Evolutionary conservation across 2,888 invertebrate genomes (phyloP).

Genomic region (Drosophila gaucha): DNA sequence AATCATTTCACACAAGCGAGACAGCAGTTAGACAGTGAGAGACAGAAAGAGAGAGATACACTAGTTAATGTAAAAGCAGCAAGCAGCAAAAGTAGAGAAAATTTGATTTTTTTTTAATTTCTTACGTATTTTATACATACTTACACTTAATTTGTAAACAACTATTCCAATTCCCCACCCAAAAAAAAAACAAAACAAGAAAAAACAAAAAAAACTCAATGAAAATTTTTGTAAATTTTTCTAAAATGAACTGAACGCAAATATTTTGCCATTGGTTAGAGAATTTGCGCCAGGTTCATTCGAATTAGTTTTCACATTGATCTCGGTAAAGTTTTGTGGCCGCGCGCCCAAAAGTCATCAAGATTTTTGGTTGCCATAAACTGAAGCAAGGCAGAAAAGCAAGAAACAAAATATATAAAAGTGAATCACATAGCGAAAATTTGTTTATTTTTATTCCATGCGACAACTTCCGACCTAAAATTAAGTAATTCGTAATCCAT

Average conservation of each 20-base stretch:
- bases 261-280: slow-evolving; percentile 5
- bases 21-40: neutral
- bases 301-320: slow-evolving; percentile 84
- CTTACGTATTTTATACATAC: slow-evolving; percentile 35
- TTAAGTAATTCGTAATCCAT: slow-evolving; percentile 46
- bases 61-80: slow-evolving; percentile 49
- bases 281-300: slow-evolving; percentile 58
- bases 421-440: slow-evolving; percentile 59
- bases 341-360: slow-evolving; percentile 62
- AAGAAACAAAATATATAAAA: slow-evolving; percentile 47
- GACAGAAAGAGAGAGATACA: slow-evolving; percentile 12
- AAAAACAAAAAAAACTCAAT: slow-evolving; percentile 47
- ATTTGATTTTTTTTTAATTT: slow-evolving; percentile 46
- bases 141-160: slow-evolving; percentile 41
- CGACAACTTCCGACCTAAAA: slow-evolving; percentile 48
- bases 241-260: slow-evolving; percentile 57
- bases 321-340: slow-evolving; percentile 83
- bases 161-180: slow-evolving; percentile 22
- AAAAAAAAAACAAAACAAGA: slow-evolving; percentile 11
- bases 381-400: slow-evolving; percentile 66
- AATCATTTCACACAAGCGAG: slow-evolving; percentile 20
- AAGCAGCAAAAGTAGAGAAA: slow-evolving; percentile 47
- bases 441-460: slow-evolving; percentile 57
- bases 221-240: slow-evolving; percentile 79
- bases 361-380: slow-evolving; percentile 70